Evolutionary conservation across 2,888 invertebrate genomes (phyloP).

Genomic region (Lochmaea capreae): DNA sequence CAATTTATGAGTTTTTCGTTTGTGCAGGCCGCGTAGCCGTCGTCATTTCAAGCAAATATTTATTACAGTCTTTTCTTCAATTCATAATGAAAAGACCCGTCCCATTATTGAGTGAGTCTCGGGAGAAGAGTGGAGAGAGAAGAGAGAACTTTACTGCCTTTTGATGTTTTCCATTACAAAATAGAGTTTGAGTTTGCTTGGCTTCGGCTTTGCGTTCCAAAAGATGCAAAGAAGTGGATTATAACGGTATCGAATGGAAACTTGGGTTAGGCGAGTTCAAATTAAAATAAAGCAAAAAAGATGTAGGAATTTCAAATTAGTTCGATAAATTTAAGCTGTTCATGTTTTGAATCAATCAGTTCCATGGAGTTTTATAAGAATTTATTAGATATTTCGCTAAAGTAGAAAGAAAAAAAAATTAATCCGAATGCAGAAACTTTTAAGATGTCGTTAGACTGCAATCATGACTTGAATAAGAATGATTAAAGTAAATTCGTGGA

Average conservation of each 20-base stretch:
- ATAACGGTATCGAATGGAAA: constrained; percentile 28
- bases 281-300: constrained; percentile 5
- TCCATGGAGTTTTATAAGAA: neutral
- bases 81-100: constrained; percentile 35
- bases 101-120: constrained; percentile 32
- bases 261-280: constrained; percentile 21
- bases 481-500: neutral
- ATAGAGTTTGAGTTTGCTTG: constrained; percentile 29
- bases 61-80: constrained; percentile 33
- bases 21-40: constrained; percentile 12
- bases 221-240: constrained; percentile 31
- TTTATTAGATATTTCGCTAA: neutral
- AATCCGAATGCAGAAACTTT: neutral
- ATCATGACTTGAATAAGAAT: neutral
- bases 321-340: neutral
- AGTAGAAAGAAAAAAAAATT: neutral
- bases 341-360: constrained; percentile 4
- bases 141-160: constrained; percentile 34
- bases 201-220: constrained; percentile 29
- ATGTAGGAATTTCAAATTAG: neutral
- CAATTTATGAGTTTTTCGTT: constrained; percentile 18
- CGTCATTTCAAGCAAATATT: constrained; percentile 22
- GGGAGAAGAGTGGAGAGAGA: constrained; percentile 14
- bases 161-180: constrained; percentile 36
- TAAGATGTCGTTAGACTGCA: neutral